Evolutionary conservation across 2,888 invertebrate species (phyloP), one percentile per base, ranked within the genome.

Genomic region (Diaperis boleti): DNA sequence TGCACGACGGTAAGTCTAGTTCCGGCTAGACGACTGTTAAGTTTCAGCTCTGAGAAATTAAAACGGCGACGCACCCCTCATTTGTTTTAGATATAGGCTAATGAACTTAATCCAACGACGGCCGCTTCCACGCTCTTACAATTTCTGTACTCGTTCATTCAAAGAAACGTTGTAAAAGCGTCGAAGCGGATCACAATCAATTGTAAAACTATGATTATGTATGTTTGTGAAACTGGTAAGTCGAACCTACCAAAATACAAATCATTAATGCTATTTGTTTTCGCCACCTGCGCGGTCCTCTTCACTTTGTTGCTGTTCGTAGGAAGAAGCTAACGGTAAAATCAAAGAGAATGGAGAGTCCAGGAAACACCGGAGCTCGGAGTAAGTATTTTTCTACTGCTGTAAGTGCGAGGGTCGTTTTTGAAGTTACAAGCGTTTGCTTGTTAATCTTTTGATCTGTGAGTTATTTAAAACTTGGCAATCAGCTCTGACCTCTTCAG

Each of bases 1-100:
- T 83, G 81, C 82, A 83, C 79, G 86, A 86, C 84, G 87, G 88
- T 88, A 88, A 88, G 88, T 88, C 84, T 86, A 86, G 85, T 84
- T 82, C 83, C 82, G 85, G 78, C 81, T 81, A 82, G 81, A 81
- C 81, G 72, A 77, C 76, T 74, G 73, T 76, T 73, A 69, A 68
- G 72, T 77, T 75, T 76, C 77, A 74, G 75, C 74, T 63, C 69
- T 65, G 33, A 45, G 41, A 64, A 42, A 56, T 50, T 29, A 31
- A 52, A 55, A 55, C 41, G 60, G 60, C 59, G 42, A 44, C 33
- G 45, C 45, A 59, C 47, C 35, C 44, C 13, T 39, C 20, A 33
- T 49, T 54, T 59, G 47, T 49, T 55, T 39, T 64, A 59, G 41
- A 50, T 56, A 37, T 59, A 64, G 45, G 47, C 47, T 59, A 47